Evolutionary conservation across 2,797 vertebrate species (phyloP).

Genomic region (Rhinichthys osculus): DNA sequence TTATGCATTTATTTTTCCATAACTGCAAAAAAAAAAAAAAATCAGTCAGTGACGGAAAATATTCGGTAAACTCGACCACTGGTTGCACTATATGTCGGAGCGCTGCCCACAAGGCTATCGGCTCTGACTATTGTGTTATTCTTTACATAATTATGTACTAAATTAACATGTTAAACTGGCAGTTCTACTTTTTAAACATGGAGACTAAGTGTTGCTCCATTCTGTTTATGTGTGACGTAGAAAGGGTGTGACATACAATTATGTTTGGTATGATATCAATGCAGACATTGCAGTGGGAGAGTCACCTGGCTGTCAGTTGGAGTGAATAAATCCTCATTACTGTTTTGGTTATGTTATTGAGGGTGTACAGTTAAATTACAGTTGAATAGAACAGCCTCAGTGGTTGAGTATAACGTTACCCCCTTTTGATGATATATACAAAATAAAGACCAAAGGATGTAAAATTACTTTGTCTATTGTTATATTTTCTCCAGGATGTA

Average conservation of each 20-base stretch:
- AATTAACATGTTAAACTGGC: not conserved
- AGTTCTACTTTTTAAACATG: not conserved
- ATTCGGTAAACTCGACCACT: not conserved
- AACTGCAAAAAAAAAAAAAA: too few relatives aligned
- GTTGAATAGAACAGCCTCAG: slow-evolving; percentile 22
- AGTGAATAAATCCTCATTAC: slow-evolving; percentile 12
- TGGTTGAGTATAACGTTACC: not conserved
- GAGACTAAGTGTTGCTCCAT: not conserved
- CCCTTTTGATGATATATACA: not conserved
- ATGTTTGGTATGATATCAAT: slow-evolving; percentile 27
- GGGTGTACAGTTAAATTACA: not conserved
- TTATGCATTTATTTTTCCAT: not conserved
- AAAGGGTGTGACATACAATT: not conserved
- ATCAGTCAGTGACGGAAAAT: too few relatives aligned
- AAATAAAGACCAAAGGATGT: too few relatives aligned
- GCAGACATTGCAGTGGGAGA: slow-evolving; percentile 15
- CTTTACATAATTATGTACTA: not conserved
- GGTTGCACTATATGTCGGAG: not conserved
- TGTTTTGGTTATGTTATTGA: not conserved
- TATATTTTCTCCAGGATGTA: slow-evolving; percentile 57
- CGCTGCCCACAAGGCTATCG: not conserved
- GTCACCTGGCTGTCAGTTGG: slow-evolving; percentile 13
- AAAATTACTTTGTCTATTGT: too few relatives aligned
- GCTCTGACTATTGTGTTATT: not conserved
- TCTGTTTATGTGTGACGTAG: slow-evolving; percentile 5